Percentiles rank a stretch among this genome's conserved stretches.
Evolutionary conservation across 2,888 invertebrate species (phyloP).

Genomic region (Lepidonotus clava): DNA sequence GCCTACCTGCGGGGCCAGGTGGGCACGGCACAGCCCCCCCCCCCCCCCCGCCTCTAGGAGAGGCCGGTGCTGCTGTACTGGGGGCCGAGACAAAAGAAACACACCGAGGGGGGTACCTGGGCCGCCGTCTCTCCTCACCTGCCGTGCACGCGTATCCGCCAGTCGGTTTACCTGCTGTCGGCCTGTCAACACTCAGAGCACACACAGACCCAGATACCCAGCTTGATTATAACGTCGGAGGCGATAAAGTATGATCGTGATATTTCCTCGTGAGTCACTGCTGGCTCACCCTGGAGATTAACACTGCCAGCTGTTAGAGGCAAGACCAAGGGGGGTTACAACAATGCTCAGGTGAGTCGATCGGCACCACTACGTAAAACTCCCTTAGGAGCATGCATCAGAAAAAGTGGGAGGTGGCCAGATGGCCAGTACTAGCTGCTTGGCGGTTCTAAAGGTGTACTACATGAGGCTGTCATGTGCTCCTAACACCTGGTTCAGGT

Average conservation of each 20-base stretch:
- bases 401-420: too few species aligned
- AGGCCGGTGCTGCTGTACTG: neutral
- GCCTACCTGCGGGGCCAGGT: neutral
- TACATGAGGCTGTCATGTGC: too few species aligned
- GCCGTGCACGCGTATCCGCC: neutral
- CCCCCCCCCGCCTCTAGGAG: neutral
- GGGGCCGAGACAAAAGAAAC: neutral
- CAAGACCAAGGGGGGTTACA: neutral
- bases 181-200: neutral
- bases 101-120: neutral
- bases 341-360: neutral
- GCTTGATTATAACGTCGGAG: too few species aligned
- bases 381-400: too few species aligned
- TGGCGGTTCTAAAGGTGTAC: too few species aligned
- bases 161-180: neutral
- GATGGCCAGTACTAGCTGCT: too few species aligned
- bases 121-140: neutral
- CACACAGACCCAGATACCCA: neutral
- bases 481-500: too few species aligned
- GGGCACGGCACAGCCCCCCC: neutral
- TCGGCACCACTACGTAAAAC: too few species aligned
- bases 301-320: neutral
- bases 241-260: neutral
- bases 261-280: neutral
- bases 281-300: neutral